Conservation (phyloP, 1,140 invertebrate species). For the Spodoptera litura region DNA sequence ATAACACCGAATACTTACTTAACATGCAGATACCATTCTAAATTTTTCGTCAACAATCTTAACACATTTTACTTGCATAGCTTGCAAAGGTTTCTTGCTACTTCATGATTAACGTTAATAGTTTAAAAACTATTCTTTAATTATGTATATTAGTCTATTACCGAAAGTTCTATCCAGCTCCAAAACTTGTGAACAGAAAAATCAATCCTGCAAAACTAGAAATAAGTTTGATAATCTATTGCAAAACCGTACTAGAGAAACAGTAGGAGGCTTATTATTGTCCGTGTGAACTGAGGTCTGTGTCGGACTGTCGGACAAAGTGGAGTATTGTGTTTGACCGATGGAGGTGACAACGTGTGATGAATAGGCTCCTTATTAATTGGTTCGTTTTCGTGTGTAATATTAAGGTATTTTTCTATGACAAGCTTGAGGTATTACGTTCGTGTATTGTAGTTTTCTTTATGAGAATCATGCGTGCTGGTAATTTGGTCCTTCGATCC, state of each 20-base stretch:
- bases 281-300: conserved; percentile 58
- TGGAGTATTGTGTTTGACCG: conserved; percentile 59
- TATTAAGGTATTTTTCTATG: conserved; percentile 45
- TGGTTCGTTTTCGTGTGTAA: conserved; percentile 25
- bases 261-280: conserved; percentile 65
- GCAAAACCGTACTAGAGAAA: conserved; percentile 8
- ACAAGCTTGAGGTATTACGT: neutral
- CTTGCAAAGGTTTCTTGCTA: too few species aligned
- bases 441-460: conserved; percentile 13
- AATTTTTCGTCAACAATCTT: too few species aligned
- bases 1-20: too few species aligned
- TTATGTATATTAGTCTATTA: too few species aligned
- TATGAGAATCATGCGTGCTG: conserved; percentile 10
- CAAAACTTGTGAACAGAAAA: neutral
- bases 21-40: too few species aligned
- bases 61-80: too few species aligned
- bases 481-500: neutral
- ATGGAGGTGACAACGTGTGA: conserved; percentile 52
- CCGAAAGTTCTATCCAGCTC: too few species aligned
- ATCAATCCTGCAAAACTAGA: neutral
- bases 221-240: conserved; percentile 7
- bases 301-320: conserved; percentile 56
- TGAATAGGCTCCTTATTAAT: conserved; percentile 45
- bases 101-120: too few species aligned
- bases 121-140: too few species aligned